These are phyloP conservation scores for Heliconius himera DNA, from an alignment of 1,140 invertebrate genomes.

Conservation along the genomic window DNA sequence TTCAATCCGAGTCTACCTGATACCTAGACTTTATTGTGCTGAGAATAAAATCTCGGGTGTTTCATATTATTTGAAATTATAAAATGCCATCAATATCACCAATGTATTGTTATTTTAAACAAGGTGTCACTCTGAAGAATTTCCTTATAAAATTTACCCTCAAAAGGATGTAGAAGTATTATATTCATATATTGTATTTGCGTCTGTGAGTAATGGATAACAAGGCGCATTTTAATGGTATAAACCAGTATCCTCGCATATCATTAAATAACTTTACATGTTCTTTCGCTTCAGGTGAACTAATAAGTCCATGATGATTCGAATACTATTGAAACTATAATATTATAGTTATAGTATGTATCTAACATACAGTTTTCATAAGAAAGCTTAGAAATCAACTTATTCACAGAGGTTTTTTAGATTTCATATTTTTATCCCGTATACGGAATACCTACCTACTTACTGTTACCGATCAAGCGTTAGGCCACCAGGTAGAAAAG, in stretches of 20 bases:
- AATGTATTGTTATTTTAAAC: neutral
- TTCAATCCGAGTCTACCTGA: neutral
- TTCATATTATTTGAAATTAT: neutral
- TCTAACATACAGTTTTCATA: too few species aligned
- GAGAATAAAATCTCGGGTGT: neutral
- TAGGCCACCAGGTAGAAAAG: too few species aligned
- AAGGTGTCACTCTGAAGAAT: neutral
- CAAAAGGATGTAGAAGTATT: neutral
- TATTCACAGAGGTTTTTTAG: too few species aligned
- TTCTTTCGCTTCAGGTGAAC: neutral
- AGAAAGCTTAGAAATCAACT: too few species aligned
- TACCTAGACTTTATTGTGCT: too few species aligned
- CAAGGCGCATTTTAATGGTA: neutral
- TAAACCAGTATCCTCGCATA: neutral
- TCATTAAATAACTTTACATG: neutral
- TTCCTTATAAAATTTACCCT: neutral
- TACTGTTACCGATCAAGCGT: too few species aligned
- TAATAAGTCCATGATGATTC: neutral
- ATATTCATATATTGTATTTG: neutral
- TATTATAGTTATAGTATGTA: too few species aligned
- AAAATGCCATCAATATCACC: neutral
- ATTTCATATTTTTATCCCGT: too few species aligned
- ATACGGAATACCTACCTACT: too few species aligned
- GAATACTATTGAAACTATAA: neutral
- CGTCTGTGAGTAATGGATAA: neutral